phyloP scores from a whole-genome alignment of 2,888 invertebrate genomes.

The Palloptera scutellata region DNA sequence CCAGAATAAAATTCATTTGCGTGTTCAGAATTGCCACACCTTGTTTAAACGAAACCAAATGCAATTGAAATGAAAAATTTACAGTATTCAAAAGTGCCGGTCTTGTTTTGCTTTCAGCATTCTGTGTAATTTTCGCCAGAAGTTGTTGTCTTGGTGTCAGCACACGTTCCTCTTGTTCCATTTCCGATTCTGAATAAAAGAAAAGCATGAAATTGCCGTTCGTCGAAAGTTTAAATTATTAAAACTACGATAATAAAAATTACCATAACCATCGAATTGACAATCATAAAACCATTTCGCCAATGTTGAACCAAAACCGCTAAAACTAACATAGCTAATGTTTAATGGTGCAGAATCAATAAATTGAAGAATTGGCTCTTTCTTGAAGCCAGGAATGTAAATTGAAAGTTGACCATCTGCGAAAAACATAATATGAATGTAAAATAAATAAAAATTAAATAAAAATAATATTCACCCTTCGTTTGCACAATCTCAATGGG shows the following conservation, averaged over 20 bases:
- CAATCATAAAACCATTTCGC: slow-evolving; percentile 78
- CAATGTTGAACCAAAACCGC: slow-evolving; percentile 72
- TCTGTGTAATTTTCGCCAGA: slow-evolving; percentile 65
- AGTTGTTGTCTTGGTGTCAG: slow-evolving; percentile 67
- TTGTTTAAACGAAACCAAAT: slow-evolving; percentile 53
- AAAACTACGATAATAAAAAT: neutral
- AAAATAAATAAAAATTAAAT: neutral
- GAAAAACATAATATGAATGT: slow-evolving; percentile 8
- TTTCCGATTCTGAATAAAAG: slow-evolving; percentile 46
- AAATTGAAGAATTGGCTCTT: slow-evolving; percentile 70
- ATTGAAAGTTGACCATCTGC: slow-evolving; percentile 72
- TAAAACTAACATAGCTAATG: slow-evolving; percentile 74
- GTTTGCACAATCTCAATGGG: slow-evolving; percentile 73
- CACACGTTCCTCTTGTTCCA: slow-evolving; percentile 47
- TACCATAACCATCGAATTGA: slow-evolving; percentile 55
- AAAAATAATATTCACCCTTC: slow-evolving; percentile 48
- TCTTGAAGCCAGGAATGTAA: slow-evolving; percentile 70
- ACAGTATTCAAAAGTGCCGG: slow-evolving; percentile 50
- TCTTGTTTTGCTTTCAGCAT: slow-evolving; percentile 62
- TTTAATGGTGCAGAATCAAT: slow-evolving; percentile 70
- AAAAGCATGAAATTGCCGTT: neutral
- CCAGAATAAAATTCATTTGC: slow-evolving; percentile 63
- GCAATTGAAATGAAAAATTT: slow-evolving; percentile 53
- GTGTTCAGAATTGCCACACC: slow-evolving; percentile 51
- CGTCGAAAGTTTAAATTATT: neutral